Conservation (phyloP, 2,888 invertebrate genomes). For the Lepas anatifera region DNA sequence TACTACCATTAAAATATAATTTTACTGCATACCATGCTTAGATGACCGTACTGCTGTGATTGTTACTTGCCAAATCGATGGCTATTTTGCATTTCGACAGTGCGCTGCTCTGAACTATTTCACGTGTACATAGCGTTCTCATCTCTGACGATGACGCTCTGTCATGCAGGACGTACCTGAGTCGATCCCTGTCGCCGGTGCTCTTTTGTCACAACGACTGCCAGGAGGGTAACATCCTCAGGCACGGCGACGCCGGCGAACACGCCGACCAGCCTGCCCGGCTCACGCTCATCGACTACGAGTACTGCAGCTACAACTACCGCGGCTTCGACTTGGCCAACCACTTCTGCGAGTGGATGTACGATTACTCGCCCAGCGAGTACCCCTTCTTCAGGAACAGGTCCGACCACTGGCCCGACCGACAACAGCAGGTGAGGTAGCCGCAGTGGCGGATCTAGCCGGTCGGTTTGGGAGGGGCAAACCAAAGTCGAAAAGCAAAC, state of each 20-base stretch:
- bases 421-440: constrained; percentile 62
- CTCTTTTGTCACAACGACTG: constrained; percentile 91
- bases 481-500: too few species aligned
- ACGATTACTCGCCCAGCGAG: constrained; percentile 67
- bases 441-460: too few species aligned
- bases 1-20: too few species aligned
- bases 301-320: constrained; percentile 91
- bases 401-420: constrained; percentile 55
- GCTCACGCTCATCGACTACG: constrained; percentile 76
- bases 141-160: too few species aligned
- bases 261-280: constrained; percentile 34
- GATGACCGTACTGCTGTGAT: too few species aligned
- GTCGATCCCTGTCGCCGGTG: constrained; percentile 53
- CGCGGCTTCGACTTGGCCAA: constrained; percentile 88
- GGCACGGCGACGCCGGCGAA: constrained; percentile 30
- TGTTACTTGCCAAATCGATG: too few species aligned
- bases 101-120: too few species aligned
- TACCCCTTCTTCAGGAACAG: constrained; percentile 63
- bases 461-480: too few species aligned
- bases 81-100: too few species aligned
- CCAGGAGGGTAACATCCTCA: constrained; percentile 69
- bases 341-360: constrained; percentile 85
- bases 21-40: too few species aligned
- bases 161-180: constrained; percentile 40
- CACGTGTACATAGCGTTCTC: too few species aligned